A percentile compares a stretch with the other conserved stretches of the same genome.
These are phyloP conservation scores for Adelphocoris suturalis DNA, from an alignment of 2,888 invertebrate genomes.

Conservation along the genomic window DNA sequence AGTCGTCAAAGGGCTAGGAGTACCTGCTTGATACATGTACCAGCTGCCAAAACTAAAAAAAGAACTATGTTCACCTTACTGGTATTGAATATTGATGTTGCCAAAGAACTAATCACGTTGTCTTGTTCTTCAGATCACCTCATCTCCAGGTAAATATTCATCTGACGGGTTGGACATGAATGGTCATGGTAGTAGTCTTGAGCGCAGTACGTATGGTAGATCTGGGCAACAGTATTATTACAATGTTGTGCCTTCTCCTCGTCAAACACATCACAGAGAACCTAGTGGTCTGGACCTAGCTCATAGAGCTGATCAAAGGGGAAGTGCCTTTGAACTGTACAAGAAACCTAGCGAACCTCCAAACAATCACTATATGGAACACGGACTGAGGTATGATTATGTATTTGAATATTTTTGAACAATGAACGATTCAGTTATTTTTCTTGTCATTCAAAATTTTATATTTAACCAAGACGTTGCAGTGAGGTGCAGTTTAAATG, in stretches of 20 bases:
- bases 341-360: constrained; percentile 86
- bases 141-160: constrained; percentile 76
- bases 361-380: constrained; percentile 77
- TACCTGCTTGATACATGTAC: no score
- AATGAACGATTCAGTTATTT: no score
- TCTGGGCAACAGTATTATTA: constrained; percentile 80
- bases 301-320: constrained; percentile 92
- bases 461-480: no score
- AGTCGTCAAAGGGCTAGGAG: no score
- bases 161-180: constrained; percentile 76
- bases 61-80: no score
- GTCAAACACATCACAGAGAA: constrained; percentile 78
- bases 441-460: no score
- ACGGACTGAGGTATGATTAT: constrained; percentile 76
- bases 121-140: constrained; percentile 75
- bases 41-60: no score
- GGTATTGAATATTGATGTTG: no score
- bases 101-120: not conserved
- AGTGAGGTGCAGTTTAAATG: no score
- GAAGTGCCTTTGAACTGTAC: constrained; percentile 96
- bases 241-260: constrained; percentile 78
- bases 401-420: no score
- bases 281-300: constrained; percentile 84
- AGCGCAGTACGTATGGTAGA: constrained; percentile 78
- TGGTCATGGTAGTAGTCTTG: constrained; percentile 80